Evolutionary conservation across 2,797 vertebrate genomes (phyloP).

Genomic region (Poliocrania exsul): DNA sequence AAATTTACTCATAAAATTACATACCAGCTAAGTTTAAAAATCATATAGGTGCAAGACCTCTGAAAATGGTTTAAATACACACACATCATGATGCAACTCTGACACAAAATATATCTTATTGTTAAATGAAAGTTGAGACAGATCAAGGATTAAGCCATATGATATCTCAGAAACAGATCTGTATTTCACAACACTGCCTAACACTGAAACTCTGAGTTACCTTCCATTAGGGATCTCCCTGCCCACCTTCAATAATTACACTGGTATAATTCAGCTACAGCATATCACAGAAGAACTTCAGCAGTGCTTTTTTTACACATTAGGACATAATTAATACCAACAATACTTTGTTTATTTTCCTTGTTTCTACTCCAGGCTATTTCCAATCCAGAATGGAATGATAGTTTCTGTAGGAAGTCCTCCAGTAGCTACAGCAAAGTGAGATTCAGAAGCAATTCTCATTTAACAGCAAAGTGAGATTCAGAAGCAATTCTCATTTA

Average conservation of each 20-base stretch:
- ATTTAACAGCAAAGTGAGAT: not conserved
- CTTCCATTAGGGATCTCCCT: not conserved
- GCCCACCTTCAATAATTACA: not conserved
- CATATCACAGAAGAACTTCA: not conserved
- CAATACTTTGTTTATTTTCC: not conserved
- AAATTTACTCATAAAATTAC: not conserved
- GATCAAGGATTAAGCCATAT: not conserved
- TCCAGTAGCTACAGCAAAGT: not conserved
- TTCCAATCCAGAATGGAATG: not conserved
- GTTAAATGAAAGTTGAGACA: not conserved
- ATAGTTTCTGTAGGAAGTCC: not conserved
- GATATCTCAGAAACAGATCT: not conserved
- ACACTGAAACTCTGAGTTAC: not conserved
- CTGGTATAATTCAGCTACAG: not conserved
- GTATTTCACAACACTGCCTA: not conserved
- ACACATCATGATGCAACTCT: not conserved
- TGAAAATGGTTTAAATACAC: not conserved
- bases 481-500: not conserved
- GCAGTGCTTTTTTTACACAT: not conserved
- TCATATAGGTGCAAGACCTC: not conserved
- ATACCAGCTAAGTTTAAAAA: not conserved
- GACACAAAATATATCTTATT: not conserved
- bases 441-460: not conserved
- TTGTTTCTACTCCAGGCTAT: not conserved
- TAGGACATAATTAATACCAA: not conserved